A percentile compares a stretch with the other conserved stretches of the same genome.
These are phyloP conservation scores for Porites cylindrica DNA, from an alignment of 92 coral and sea anemone species.

Conservation along the genomic window DNA sequence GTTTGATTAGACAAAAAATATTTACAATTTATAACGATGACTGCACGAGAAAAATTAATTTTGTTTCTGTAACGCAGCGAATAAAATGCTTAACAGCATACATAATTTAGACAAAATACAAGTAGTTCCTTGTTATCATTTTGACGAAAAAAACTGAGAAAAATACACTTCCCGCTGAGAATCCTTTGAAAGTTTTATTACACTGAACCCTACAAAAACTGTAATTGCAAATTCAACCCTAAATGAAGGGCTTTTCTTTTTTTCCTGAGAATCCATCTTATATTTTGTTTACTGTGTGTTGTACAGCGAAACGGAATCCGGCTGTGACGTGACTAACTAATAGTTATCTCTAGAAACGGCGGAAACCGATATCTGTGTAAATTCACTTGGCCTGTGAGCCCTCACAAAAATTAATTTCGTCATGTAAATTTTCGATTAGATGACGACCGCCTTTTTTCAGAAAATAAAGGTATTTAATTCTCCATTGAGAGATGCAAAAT, in stretches of 20 bases:
- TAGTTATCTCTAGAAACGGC: constrained; percentile 36
- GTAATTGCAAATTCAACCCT: neutral
- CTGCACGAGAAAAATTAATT: neutral
- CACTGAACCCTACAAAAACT: neutral
- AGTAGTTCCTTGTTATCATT: constrained; percentile 1
- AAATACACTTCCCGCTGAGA: constrained; percentile 24
- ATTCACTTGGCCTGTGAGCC: neutral
- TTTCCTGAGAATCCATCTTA: neutral
- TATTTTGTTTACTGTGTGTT: neutral
- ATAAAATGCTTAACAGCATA: no score
- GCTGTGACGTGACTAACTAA: constrained; percentile 11
- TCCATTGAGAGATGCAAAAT: neutral
- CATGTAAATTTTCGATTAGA: neutral
- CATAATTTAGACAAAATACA: no score
- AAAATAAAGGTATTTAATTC: neutral
- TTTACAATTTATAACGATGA: no score
- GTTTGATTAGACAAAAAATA: neutral
- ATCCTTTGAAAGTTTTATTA: constrained; percentile 1
- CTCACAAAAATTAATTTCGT: neutral
- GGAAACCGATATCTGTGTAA: constrained; percentile 22
- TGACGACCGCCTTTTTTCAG: neutral
- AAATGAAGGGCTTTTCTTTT: neutral
- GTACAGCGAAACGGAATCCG: neutral
- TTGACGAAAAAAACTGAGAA: constrained; percentile 8
- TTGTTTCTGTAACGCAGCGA: neutral